These are phyloP conservation scores for Drosophila elegans DNA, from an alignment of 1,140 invertebrate species.

Conservation along the genomic window DNA sequence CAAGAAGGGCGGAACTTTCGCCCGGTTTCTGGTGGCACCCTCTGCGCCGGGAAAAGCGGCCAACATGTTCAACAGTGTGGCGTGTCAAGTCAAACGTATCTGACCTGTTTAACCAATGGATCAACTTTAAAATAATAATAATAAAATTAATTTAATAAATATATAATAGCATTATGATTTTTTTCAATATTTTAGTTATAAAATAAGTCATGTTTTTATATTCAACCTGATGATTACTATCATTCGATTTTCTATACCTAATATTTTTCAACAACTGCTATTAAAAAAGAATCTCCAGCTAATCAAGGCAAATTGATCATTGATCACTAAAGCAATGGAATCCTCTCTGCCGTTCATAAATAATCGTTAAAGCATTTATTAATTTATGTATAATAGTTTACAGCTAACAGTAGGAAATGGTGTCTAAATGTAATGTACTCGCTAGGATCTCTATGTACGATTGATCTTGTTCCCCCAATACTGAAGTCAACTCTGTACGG, in stretches of 20 bases:
- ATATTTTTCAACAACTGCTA: too few species aligned
- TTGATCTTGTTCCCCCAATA: constrained; percentile 29
- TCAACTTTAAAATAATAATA: neutral
- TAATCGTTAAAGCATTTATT: constrained; percentile 80
- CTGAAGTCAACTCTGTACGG: constrained; percentile 67
- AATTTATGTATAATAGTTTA: constrained; percentile 76
- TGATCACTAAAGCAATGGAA: neutral
- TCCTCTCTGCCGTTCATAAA: constrained; percentile 10
- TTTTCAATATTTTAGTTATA: too few species aligned
- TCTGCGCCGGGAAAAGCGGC: constrained; percentile 51
- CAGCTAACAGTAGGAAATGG: constrained; percentile 82
- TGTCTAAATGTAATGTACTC: constrained; percentile 76
- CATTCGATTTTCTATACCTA: too few species aligned
- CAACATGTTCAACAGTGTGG: constrained; percentile 75
- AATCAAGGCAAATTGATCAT: too few species aligned
- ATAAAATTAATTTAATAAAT: too few species aligned
- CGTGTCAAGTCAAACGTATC: constrained; percentile 73
- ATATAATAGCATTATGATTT: too few species aligned
- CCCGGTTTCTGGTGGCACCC: constrained; percentile 84
- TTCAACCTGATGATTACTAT: too few species aligned
- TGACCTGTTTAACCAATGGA: constrained; percentile 4
- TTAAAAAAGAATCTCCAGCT: too few species aligned
- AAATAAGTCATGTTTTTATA: too few species aligned
- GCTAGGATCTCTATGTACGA: constrained; percentile 60
- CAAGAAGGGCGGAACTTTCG: constrained; percentile 87